A percentile compares a stretch with the other conserved stretches of the same genome.
These are phyloP conservation scores for Cephus nigrinus DNA, from an alignment of 2,888 invertebrate genomes.

Conservation along the genomic window DNA sequence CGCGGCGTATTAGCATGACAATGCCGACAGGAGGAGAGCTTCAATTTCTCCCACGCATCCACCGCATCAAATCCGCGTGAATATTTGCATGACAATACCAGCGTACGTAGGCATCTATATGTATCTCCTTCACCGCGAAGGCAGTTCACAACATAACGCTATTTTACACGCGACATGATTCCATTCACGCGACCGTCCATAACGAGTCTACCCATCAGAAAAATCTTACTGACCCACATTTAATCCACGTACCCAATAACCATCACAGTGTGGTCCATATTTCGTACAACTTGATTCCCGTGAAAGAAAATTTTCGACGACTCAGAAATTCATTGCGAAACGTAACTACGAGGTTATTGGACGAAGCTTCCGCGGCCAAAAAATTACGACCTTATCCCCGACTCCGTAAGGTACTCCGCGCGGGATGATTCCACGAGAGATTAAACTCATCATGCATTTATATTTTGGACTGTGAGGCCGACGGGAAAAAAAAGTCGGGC, in stretches of 20 bases:
- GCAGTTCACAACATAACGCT: no score
- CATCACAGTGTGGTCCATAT: no score
- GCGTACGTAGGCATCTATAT: not conserved
- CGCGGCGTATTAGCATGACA: slow-evolving; percentile 70
- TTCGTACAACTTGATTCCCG: no score
- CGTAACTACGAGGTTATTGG: not conserved
- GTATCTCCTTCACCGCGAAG: no score
- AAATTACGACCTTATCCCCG: not conserved
- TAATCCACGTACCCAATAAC: no score
- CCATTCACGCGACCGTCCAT: no score
- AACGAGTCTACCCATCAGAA: no score
- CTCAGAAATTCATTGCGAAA: no score
- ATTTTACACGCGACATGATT: no score
- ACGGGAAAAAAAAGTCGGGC: not conserved
- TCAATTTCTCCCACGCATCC: slow-evolving; percentile 23
- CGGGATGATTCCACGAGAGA: not conserved
- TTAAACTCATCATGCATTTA: not conserved
- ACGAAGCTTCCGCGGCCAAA: not conserved
- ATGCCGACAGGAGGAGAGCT: slow-evolving; percentile 69
- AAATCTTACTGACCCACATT: no score
- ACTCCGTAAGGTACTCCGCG: no score
- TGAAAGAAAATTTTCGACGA: no score
- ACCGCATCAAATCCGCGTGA: slow-evolving; percentile 20
- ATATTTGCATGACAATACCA: slow-evolving; percentile 28
- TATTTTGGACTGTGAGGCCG: not conserved